phyloP scores from a whole-genome alignment of 1,140 invertebrate genomes.

The Palaemon carinicauda region DNA sequence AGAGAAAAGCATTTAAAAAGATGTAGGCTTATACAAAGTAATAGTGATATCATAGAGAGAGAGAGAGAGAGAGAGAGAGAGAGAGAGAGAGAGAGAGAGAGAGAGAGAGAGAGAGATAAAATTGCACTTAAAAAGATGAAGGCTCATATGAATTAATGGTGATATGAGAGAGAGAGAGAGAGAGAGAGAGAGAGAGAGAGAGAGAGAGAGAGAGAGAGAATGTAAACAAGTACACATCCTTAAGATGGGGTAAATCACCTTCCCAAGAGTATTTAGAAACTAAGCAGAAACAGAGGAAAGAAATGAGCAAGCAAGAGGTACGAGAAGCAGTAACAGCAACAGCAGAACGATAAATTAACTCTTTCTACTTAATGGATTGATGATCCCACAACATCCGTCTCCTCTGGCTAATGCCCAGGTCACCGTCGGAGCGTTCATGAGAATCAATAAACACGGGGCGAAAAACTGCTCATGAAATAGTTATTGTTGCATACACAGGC shows the following conservation, averaged over 20 bases:
- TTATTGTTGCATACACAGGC: too few species aligned
- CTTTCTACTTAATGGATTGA: neutral
- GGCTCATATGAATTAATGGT: too few species aligned
- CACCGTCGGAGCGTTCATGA: neutral
- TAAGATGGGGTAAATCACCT: too few species aligned
- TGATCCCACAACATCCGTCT: neutral
- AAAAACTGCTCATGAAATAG: neutral
- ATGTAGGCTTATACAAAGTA: too few species aligned
- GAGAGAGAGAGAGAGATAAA: neutral
- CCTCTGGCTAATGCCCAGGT: neutral
- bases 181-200: neutral
- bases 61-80: neutral
- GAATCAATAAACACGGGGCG: neutral
- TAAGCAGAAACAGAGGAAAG: too few species aligned
- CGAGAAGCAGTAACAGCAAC: too few species aligned
- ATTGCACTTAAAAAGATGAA: too few species aligned
- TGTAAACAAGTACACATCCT: too few species aligned
- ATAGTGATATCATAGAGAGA: too few species aligned
- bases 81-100: neutral
- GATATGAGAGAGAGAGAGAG: neutral
- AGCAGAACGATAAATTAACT: too few species aligned
- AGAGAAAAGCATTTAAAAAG: neutral
- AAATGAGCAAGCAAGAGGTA: too few species aligned
- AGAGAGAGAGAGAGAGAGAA: neutral
- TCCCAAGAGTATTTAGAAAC: too few species aligned